Evolutionary conservation across 1,140 invertebrate species (phyloP).

Genomic region (Pygmarrhopalites habei): DNA sequence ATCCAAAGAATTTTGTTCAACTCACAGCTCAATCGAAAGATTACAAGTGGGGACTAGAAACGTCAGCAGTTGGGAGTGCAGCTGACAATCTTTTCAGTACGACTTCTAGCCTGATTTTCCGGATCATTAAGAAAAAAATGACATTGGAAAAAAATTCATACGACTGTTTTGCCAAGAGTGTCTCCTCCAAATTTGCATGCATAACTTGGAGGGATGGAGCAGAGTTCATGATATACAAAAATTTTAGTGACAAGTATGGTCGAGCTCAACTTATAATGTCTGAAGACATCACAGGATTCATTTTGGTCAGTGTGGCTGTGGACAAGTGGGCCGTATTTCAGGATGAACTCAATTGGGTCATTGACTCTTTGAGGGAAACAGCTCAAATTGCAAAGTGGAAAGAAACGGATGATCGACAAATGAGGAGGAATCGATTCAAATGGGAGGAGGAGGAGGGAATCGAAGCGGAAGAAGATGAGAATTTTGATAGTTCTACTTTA

Average conservation of each 20-base stretch:
- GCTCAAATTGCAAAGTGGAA: not conserved
- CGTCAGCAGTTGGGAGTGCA: not conserved
- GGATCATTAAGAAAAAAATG: not conserved
- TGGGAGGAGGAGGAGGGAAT: not conserved
- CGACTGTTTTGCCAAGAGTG: not conserved
- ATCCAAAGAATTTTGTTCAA: not conserved
- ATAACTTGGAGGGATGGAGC: not conserved
- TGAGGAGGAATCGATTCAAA: not conserved
- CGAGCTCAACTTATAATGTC: not conserved
- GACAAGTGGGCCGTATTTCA: not conserved
- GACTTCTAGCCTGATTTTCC: not conserved
- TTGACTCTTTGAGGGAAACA: not conserved
- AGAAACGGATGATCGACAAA: not conserved
- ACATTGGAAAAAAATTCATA: not conserved
- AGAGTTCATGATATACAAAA: not conserved
- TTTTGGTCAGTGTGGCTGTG: not conserved
- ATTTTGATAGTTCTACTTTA: not conserved
- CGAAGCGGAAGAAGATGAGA: not conserved
- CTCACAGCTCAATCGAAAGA: not conserved
- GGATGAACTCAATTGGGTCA: not conserved
- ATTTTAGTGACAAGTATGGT: conserved; percentile 2
- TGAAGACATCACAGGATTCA: not conserved
- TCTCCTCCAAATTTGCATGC: not conserved
- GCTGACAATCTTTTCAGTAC: not conserved
- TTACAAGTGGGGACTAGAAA: not conserved